Evolutionary conservation across 2,888 invertebrate species (phyloP), one percentile per base, ranked within the genome.

Genomic region (Cyclophora albipunctata): DNA sequence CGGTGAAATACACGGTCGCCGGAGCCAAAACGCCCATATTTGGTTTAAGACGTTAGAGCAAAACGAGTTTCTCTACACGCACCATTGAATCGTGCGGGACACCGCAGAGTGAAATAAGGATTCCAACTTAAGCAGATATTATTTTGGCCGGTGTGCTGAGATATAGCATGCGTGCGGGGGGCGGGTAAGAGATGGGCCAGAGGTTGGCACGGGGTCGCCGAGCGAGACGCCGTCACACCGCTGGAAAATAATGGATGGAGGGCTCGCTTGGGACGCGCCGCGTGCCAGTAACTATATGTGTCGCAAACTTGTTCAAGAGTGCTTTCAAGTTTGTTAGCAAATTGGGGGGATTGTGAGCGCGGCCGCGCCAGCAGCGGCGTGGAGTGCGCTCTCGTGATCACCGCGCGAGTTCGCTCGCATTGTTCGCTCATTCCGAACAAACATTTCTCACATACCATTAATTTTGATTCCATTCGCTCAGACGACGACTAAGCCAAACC

Each of bases 111-210:
- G 62, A 63, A 64, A 61, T 57, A 57, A 37, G 56, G 60, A 64
- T 69, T 62, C 57, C 51, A 57, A 53, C 42, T 45, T 54, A 50
- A 53, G 46, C 1, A 20, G 20, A 20, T 20, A 20, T 20, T 55
- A 63, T 55, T 48, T 47, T 53, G 53, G 52, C 47, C 45, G 48
- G 50, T 55, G 48, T 46, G 45, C 45, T 54, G 53, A 60, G 55
- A 57, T 62, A 63, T 62, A 62, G 58, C 56, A 58, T 49, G 62
- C 57, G 54, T 48, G 55, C 57, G 54, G 47, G 55, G 57, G 51
- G 60, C 63, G 60, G 71, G 66, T 65, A 64, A 61, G 60, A 61
- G 59, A 60, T 65, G 64, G 62, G 64, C 63, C 68, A 72, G 63
- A 68, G 58, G 67, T 71, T 73, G 75, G 73, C 74, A 73, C 57